Conservation (phyloP, 35 echinoderm and acorn worm genomes). For the Lytechinus variegatus region DNA sequence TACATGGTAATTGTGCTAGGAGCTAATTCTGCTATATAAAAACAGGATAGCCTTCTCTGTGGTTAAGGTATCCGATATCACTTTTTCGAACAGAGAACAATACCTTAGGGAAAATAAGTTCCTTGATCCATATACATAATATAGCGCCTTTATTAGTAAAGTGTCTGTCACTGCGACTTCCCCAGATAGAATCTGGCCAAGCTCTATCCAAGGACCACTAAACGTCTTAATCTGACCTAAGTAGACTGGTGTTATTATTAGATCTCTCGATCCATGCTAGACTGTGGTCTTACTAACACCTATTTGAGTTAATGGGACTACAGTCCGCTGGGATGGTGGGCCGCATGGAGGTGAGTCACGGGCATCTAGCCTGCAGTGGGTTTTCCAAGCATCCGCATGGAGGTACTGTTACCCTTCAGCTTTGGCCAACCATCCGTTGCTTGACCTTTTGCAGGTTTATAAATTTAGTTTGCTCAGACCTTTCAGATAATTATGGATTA, state of each 20-base stretch:
- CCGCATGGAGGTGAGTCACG: neutral
- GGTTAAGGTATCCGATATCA: neutral
- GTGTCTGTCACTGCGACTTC: neutral
- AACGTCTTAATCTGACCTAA: neutral
- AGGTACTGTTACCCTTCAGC: neutral
- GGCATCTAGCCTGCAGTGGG: neutral
- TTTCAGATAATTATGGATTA: neutral
- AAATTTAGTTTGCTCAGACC: neutral
- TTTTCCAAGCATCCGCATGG: neutral
- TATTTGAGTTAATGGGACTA: conserved; percentile 12
- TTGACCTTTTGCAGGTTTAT: neutral
- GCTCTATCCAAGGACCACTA: neutral
- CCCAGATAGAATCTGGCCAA: neutral
- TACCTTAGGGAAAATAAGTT: neutral
- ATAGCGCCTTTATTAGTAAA: conserved; percentile 12
- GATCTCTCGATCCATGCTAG: neutral
- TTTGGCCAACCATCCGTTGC: neutral
- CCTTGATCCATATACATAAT: neutral
- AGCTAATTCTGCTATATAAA: neutral
- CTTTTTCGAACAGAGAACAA: neutral
- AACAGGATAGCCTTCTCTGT: neutral
- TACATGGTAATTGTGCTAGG: too few relatives aligned
- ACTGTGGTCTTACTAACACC: neutral
- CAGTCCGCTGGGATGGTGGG: neutral
- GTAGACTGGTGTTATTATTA: neutral